phyloP scores from a whole-genome alignment of 2,888 invertebrate genomes.

The Sclerodermus sp. region DNA sequence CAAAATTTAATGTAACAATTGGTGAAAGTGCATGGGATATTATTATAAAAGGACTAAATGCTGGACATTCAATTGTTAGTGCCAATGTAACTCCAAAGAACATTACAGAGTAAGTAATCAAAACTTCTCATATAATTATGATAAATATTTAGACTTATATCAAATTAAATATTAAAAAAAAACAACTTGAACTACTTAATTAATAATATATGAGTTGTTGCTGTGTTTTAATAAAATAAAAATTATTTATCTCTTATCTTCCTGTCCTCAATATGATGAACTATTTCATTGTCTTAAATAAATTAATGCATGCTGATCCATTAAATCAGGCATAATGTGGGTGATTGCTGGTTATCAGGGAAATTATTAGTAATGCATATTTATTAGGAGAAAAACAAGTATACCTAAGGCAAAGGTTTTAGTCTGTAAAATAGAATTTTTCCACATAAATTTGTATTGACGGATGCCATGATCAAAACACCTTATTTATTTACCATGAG shows the following conservation, averaged over 20 bases:
- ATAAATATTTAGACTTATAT: not conserved
- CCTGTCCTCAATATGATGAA: too few species aligned
- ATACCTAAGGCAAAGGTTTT: too few species aligned
- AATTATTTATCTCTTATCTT: too few species aligned
- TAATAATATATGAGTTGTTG: not conserved
- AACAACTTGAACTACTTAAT: not conserved
- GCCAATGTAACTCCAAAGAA: conserved; percentile 64
- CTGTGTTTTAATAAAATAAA: too few species aligned
- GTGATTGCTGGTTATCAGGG: too few species aligned
- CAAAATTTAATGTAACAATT: conserved; percentile 56
- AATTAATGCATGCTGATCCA: too few species aligned
- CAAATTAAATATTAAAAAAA: not conserved
- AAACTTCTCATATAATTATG: not conserved
- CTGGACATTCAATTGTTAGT: conserved; percentile 70
- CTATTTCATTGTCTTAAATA: too few species aligned
- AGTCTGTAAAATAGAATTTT: too few species aligned
- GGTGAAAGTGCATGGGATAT: conserved; percentile 53
- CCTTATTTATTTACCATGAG: conserved; percentile 18
- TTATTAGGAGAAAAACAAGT: too few species aligned
- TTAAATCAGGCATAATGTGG: too few species aligned
- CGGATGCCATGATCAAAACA: not conserved
- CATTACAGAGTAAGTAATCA: conserved; percentile 57
- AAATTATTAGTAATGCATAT: too few species aligned
- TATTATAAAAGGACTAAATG: conserved; percentile 64
- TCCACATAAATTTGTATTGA: too few species aligned